Conservation (phyloP, 1,140 invertebrate species). For the Drosophila asahinai region DNA sequence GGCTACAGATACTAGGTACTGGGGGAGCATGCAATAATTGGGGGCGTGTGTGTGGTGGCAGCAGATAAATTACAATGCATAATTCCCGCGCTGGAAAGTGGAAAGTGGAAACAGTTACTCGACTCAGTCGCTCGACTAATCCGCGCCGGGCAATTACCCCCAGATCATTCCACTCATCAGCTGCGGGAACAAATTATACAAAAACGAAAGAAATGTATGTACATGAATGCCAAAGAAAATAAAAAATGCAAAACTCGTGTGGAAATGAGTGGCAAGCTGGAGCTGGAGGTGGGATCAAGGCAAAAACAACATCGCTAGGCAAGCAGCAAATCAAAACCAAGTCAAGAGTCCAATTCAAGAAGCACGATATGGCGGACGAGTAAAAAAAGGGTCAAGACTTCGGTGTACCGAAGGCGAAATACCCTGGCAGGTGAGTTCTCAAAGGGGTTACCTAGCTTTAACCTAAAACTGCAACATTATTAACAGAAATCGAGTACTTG, state of each 20-base stretch:
- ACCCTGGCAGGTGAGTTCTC: constrained; percentile 29
- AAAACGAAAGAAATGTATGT: constrained; percentile 1
- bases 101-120: constrained; percentile 47
- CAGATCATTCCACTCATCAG: constrained; percentile 85
- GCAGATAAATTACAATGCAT: constrained; percentile 66
- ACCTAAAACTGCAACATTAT: not conserved
- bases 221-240: constrained; percentile 6
- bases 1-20: constrained; percentile 30
- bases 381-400: constrained; percentile 12
- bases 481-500: no score
- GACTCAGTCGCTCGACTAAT: constrained; percentile 37
- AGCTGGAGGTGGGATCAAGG: constrained; percentile 10
- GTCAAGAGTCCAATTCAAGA: constrained; percentile 17
- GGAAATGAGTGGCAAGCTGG: constrained; percentile 9
- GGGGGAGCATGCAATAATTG: constrained; percentile 65
- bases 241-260: not conserved
- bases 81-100: constrained; percentile 23
- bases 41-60: constrained; percentile 68
- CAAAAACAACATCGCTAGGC: constrained; percentile 39
- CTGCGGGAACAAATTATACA: constrained; percentile 85
- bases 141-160: constrained; percentile 54
- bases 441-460: not conserved
- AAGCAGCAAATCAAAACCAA: constrained; percentile 28
- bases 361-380: constrained; percentile 11
- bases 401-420: constrained; percentile 21